Evolutionary conservation across 92 coral and sea anemone species (phyloP), one percentile per base, ranked within the genome.

Genomic region (Scolanthus callimorphus): DNA sequence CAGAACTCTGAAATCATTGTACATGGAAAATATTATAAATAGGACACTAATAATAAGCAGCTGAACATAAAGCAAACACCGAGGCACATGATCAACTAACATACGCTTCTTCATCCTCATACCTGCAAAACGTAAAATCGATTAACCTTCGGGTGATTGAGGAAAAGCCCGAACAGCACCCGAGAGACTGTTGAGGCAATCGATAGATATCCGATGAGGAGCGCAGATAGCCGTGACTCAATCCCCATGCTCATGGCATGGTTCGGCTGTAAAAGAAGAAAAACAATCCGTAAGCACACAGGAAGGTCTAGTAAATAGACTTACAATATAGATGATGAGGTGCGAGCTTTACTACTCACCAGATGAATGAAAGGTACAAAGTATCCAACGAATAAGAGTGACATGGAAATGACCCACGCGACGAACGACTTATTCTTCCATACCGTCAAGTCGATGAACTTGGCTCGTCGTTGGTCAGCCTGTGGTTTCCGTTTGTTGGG

Each of bases 341-440:
- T n/a, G n/a, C n/a, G n/a, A n/a, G n/a, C n/a, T n/a, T n/a, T n/a
- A n/a, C n/a, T 24, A 57, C 95, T 66, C 60, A 90, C 97, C 88
- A 86, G 49, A 39, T 91, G 91, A 63, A 87, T 63, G 29, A 87
- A 91, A 0, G 97, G 97, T 31, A 91, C 87, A 50, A 87, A 91
- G 47, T 91, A 91, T 12, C 97, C 97, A 10, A 91, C 43, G 20
- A 91, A 85, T 25, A 91, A 51, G 62, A 87, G 55, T 6, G 87
- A 91, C 79, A 83, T 88, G 26, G 97, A 83, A 2, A 91, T 20
- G 6, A 83, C 97, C 97, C 97, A 91, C 11, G 76, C 69, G 17
- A 87, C 69, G 49, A 87, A 91, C 15, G 90, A 70, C 44, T 87
- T 91, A 57, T 77, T 85, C 45, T 67, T 88, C 97, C 97, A 91